These are phyloP conservation scores for Phylloscopus collybita DNA, from an alignment of 2,797 vertebrate genomes.

Conservation along the genomic window DNA sequence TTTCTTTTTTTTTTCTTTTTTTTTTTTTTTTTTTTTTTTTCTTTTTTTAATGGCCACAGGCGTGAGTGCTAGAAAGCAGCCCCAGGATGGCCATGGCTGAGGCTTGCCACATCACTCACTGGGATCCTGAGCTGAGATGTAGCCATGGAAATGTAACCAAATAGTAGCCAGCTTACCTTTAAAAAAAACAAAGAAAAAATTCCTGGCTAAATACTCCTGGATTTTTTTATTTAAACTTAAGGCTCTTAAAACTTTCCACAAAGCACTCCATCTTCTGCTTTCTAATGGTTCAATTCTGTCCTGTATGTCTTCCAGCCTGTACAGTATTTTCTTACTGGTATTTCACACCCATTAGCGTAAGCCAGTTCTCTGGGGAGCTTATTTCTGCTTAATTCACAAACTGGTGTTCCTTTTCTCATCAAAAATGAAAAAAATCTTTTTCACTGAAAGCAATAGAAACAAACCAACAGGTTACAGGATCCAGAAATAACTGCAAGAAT, in stretches of 20 bases:
- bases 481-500: background rate
- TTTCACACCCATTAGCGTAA: background rate
- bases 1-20: background rate
- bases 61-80: background rate
- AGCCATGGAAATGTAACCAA: background rate
- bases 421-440: background rate
- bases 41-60: background rate
- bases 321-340: background rate
- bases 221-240: background rate
- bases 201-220: background rate
- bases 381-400: slow-evolving; percentile 1
- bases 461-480: background rate
- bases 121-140: background rate
- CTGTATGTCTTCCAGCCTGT: background rate
- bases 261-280: background rate
- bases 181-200: background rate
- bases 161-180: background rate
- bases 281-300: background rate
- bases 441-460: background rate
- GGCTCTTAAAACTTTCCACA: background rate
- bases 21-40: background rate
- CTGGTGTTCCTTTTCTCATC: background rate
- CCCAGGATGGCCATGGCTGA: background rate
- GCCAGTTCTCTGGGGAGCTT: background rate
- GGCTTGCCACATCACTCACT: background rate